These are phyloP conservation scores for Dolichopus griseipennis DNA, from an alignment of 2,888 invertebrate species.

Conservation along the genomic window DNA sequence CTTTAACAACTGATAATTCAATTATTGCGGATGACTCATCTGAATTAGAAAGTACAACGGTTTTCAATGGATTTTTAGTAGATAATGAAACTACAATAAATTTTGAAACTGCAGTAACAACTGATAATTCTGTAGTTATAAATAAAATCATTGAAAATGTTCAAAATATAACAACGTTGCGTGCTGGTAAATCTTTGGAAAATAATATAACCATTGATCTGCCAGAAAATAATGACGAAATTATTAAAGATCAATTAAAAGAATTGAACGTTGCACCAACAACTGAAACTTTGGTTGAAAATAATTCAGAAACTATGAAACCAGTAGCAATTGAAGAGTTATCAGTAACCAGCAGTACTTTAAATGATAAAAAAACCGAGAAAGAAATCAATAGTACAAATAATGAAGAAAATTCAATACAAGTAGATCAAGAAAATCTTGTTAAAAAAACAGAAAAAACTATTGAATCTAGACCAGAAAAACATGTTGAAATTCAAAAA, in stretches of 20 bases:
- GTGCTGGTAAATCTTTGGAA: neutral
- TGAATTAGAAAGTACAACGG: neutral
- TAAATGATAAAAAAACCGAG: too few relatives aligned
- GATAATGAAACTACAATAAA: neutral
- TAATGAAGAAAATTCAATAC: neutral
- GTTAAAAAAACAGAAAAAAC: neutral
- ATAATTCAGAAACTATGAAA: too few relatives aligned
- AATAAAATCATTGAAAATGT: neutral
- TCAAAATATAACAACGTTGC: neutral
- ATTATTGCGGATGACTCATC: neutral
- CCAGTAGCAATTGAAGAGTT: too few relatives aligned
- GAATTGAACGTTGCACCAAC: too few relatives aligned
- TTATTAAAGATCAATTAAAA: neutral
- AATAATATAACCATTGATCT: neutral
- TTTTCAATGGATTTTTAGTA: neutral
- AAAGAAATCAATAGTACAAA: neutral
- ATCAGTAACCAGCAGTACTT: too few relatives aligned
- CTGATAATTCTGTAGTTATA: neutral
- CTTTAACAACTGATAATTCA: neutral
- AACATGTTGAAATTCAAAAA: constrained; percentile 7
- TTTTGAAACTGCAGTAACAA: neutral
- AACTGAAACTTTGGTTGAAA: too few relatives aligned
- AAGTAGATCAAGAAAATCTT: too few relatives aligned
- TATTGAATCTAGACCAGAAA: neutral
- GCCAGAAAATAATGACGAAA: neutral